Base-by-base conservation (phyloP, 2,113 vertebrate species). In the Poeciliopsis turrubarensis region DNA sequence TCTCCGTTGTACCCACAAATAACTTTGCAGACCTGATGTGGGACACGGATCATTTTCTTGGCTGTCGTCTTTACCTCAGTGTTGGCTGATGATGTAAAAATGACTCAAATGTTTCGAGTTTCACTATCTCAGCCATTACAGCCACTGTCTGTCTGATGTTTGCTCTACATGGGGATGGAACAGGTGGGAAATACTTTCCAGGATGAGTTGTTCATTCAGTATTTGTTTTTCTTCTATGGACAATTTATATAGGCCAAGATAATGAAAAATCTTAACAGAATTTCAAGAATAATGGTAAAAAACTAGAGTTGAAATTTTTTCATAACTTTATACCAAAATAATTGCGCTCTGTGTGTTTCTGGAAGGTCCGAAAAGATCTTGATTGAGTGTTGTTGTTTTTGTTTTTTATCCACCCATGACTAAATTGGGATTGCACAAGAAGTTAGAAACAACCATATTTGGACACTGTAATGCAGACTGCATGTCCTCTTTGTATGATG, bases 391-490 rank as follows among this genome's bases (percentile, higher is more conserved):
- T 68, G 64, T 60, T 73, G n/a, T 47, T 19, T n/a, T 25, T 61
- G 27, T 29, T 70, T 51, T 65, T 34, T 70, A 51, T 70, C 77
- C 34, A 3, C 34, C 61, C 44, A 71, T 65, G 65, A 75, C 41
- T 70, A 17, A 80, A 5, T 22, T 3, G 2, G 1, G 34, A 62
- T 70, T 61, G 29, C 47, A 10, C 25, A 60, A 65, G 65, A 87
- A 60, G 61, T 78, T 69, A 81, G 68, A 73, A 80, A 65, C 47
- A 1, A 71, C 86, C 75, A 74, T 81, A 87, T 89, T 86, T 85
- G 76, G 79, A 39, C 54, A 66, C 72, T 67, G 39, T 37, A 69
- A 72, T 69, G 37, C 30, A 12, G 70, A 26, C 41, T 60, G 78
- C 66, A 61, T 62, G 29, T 76, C 68, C 25, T 75, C 62, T 65